Percentiles rank a stretch among this genome's conserved stretches.
phyloP scores from a whole-genome alignment of 2,888 invertebrate species.

The Cheilosia urbana region DNA sequence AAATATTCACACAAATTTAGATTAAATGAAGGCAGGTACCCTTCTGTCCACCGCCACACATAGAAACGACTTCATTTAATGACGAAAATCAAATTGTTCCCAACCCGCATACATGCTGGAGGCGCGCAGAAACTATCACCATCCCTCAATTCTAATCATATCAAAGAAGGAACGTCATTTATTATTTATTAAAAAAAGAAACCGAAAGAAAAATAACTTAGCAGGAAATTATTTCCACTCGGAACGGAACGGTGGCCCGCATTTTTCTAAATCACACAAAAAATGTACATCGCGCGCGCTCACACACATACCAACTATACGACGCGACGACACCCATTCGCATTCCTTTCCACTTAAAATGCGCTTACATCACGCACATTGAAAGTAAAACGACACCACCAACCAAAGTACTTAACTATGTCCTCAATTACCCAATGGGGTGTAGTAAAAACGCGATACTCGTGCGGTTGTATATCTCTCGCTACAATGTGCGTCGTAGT shows the following conservation, averaged over 20 bases:
- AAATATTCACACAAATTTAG: too few relatives aligned
- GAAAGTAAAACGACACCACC: slow-evolving; percentile 66
- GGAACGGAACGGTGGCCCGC: slow-evolving; percentile 22
- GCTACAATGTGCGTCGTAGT: slow-evolving; percentile 8
- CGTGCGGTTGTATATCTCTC: slow-evolving; percentile 30
- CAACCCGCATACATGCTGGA: not conserved
- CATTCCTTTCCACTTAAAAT: slow-evolving; percentile 67
- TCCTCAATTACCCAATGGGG: slow-evolving; percentile 68
- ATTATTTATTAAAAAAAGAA: slow-evolving; percentile 55
- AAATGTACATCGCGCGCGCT: not conserved
- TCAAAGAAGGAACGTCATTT: slow-evolving; percentile 17
- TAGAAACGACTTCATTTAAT: not conserved
- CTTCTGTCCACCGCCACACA: too few relatives aligned
- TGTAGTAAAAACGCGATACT: slow-evolving; percentile 69
- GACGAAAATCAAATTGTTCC: slow-evolving; percentile 25
- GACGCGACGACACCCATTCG: slow-evolving; percentile 21
- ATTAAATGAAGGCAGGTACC: too few relatives aligned
- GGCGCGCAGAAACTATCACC: slow-evolving; percentile 34
- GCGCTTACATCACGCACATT: slow-evolving; percentile 68
- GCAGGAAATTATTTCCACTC: slow-evolving; percentile 59
- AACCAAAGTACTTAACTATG: slow-evolving; percentile 69
- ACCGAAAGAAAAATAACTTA: slow-evolving; percentile 22
- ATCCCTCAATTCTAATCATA: not conserved
- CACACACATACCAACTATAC: not conserved
- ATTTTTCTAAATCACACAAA: slow-evolving; percentile 37